phyloP scores from a whole-genome alignment of 1,140 invertebrate species.

The Bicyclus anynana region DNA sequence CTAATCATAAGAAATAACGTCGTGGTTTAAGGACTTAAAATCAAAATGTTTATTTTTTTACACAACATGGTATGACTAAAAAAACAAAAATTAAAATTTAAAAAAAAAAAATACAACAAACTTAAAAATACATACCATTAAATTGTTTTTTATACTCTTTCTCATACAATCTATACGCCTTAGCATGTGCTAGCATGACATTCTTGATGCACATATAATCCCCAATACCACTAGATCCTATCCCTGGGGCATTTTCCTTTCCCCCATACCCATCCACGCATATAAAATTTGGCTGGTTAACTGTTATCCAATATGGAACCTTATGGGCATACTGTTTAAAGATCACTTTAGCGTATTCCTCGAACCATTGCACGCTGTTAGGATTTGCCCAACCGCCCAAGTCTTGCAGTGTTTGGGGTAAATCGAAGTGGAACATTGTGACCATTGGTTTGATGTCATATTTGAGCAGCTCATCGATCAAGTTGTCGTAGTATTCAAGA shows the following conservation, averaged over 20 bases:
- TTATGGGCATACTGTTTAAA: constrained; percentile 69
- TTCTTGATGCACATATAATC: constrained; percentile 77
- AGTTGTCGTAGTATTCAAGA: constrained; percentile 77
- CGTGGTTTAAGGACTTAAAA: too few relatives aligned
- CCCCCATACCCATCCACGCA: constrained; percentile 51
- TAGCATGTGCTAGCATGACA: constrained; percentile 77
- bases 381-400: constrained; percentile 45
- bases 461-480: constrained; percentile 70
- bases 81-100: too few relatives aligned
- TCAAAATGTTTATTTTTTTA: too few relatives aligned
- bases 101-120: too few relatives aligned
- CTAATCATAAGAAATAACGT: too few relatives aligned
- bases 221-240: constrained; percentile 53
- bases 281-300: constrained; percentile 67
- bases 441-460: constrained; percentile 59
- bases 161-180: constrained; percentile 62
- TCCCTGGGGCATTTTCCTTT: constrained; percentile 44
- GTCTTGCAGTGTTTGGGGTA: constrained; percentile 45
- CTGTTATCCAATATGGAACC: constrained; percentile 63
- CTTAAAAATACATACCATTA: constrained; percentile 18
- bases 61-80: too few relatives aligned
- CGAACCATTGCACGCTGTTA: constrained; percentile 67
- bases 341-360: constrained; percentile 69
- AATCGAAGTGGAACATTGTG: constrained; percentile 48
- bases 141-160: constrained; percentile 41